Evolutionary conservation across 2,888 invertebrate species (phyloP).

Genomic region (Chloroclystis v-ata): DNA sequence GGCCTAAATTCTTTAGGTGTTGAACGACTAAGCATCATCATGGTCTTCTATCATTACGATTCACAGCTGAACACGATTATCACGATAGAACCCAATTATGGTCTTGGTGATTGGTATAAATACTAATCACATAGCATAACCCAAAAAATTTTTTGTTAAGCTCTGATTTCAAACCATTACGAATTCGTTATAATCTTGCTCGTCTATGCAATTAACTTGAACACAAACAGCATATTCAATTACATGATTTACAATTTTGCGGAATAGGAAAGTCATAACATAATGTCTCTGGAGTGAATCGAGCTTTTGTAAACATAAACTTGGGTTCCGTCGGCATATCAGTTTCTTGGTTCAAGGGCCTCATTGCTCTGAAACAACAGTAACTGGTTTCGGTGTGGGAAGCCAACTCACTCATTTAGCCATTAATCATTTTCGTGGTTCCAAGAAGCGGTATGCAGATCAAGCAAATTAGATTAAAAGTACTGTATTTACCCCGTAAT

Average conservation of each 20-base stretch:
- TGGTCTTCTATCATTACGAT: too few relatives aligned
- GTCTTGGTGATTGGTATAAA: too few relatives aligned
- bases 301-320: conserved; percentile 2
- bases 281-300: background rate
- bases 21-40: too few relatives aligned
- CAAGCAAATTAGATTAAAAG: conserved; percentile 22
- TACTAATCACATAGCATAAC: too few relatives aligned
- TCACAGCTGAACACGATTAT: too few relatives aligned
- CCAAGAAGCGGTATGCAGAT: conserved; percentile 21
- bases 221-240: background rate
- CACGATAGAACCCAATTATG: too few relatives aligned
- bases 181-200: too few relatives aligned
- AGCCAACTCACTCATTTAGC: conserved; percentile 20
- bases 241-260: background rate
- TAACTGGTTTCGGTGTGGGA: conserved; percentile 18
- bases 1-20: too few relatives aligned
- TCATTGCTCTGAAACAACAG: conserved; percentile 11
- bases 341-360: conserved; percentile 19
- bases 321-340: conserved; percentile 11
- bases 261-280: background rate
- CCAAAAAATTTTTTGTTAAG: too few relatives aligned
- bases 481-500: conserved; percentile 21
- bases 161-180: too few relatives aligned
- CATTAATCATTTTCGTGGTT: conserved; percentile 26
- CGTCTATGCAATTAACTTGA: too few relatives aligned